Base-by-base conservation (phyloP, 2,888 invertebrate species). In the Chrysolina haemoptera region DNA sequence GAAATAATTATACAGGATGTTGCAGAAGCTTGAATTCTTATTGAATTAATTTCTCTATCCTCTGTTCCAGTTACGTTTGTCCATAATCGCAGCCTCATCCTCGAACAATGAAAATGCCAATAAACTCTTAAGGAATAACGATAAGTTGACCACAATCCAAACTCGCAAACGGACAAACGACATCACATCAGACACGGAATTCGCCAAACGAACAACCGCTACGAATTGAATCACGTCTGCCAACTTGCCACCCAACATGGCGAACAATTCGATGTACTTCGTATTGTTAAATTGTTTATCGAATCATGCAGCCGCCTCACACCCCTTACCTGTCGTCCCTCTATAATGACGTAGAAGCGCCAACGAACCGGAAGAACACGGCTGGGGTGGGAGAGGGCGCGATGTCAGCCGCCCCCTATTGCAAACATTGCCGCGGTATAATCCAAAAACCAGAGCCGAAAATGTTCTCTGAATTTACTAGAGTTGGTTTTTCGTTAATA, bases 291-390 rank as follows among this genome's bases (percentile, higher is more conserved):
- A 68, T 68, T 68, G 64, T 73, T 73, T 65, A 73, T 73, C 64
- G 63, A 68, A 72, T 72, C 67, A 62, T 63, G 48, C 67, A 53
- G 68, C 43, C 35, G 22, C 59, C 59, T 35, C 27, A 35, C 1
- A 35, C 1, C 59, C 35, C 59, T 35, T 10, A 50, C n/a, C 35
- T n/a, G 59, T 59, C 62, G 59, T 59, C 62, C 64, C 40, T 20
- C 18, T 50, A 40, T n/a, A 35, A 27, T 63, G 63, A 62, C 64
- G 64, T 20, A 64, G 55, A 53, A 43, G 53, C 59, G 67, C 20
- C 72, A 73, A 73, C 68, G 72, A 68, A 73, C 72, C 72, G 72
- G 72, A 73, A 73, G 64, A 40, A 22, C 62, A 18, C 27, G 20
- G 35, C 46, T 9, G 64, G 68, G 63, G 63, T 64, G 72, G 68